Base-by-base conservation (phyloP, 1,140 invertebrate genomes). In the Macrocentrus cingulum region DNA sequence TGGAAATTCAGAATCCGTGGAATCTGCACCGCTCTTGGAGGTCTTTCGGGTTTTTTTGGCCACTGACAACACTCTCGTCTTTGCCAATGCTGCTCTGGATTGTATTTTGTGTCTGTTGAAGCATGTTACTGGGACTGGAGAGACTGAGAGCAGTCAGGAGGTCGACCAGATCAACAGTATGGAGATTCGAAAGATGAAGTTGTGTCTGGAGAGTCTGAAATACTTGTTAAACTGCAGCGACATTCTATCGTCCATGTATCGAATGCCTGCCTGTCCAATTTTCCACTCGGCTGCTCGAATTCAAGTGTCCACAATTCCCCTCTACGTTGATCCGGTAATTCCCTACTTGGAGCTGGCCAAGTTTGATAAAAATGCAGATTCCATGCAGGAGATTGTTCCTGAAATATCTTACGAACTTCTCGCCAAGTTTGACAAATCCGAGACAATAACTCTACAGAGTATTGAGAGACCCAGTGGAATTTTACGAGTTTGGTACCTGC, bases 201-300 rank as follows among this genome's bases (percentile, higher is more conserved):
- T 95, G 57, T 91, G 91, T 65, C 83, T 91, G 37, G 91, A 94
- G 66, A 91, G 92, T 3, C 74, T 97, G 1, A 90, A 90, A 60
- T 92, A 95, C 65, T 79, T 97, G 11, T 84, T 92, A 65, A 90
- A 86, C 62, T 95, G 92, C 71, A 90, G 88, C 60, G 85, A 88
- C 56, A 95, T 96, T 58, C 78, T 97, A 22, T 87, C 89, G 1
- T 91, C 91, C 64, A 96, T 97, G 92, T 94, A 92, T 75, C 88
- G 88, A 67, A 96, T 97, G 93, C 93, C 93, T 13, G 92, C 92
- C 61, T 95, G 92, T 75, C 94, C 94, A 0, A 89, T 91, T 44
- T 96, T 97, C 69, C 92, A 94, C 73, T 89, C 94, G 8, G 90
- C 91, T 0, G 89, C 94, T 66, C 87, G 90, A 70, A 91, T 95